A percentile compares a stretch with the other conserved stretches of the same genome.
phyloP scores from a whole-genome alignment of 2,888 invertebrate species.

The Cryptus armator region DNA sequence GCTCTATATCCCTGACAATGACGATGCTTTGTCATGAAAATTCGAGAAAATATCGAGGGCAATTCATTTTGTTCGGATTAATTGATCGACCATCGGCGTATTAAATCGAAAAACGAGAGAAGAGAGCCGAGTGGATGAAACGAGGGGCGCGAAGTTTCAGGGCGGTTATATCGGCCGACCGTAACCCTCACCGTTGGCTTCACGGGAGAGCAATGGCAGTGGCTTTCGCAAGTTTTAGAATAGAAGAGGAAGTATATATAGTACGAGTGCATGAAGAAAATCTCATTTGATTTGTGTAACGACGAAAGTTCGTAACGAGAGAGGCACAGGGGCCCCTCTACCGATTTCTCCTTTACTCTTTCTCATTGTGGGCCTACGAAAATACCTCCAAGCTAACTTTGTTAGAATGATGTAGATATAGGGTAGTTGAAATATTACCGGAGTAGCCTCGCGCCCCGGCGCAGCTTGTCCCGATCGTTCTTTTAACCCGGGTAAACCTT shows the following conservation, averaged over 20 bases:
- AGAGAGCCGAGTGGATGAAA: too few relatives aligned
- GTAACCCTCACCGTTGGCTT: too few relatives aligned
- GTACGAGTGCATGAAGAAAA: neutral
- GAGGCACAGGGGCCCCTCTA: slow-evolving; percentile 6
- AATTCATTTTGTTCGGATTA: too few relatives aligned
- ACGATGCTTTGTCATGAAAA: too few relatives aligned
- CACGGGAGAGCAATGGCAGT: too few relatives aligned
- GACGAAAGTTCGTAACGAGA: slow-evolving; percentile 60
- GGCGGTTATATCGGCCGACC: too few relatives aligned
- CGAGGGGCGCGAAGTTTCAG: too few relatives aligned
- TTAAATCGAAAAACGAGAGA: too few relatives aligned
- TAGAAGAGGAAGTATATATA: neutral
- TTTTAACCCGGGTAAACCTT: slow-evolving; percentile 4
- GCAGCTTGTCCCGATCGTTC: neutral
- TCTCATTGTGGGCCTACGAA: slow-evolving; percentile 70
- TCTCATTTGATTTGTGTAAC: slow-evolving; percentile 66
- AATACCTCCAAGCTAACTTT: slow-evolving; percentile 29
- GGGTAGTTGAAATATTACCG: slow-evolving; percentile 22
- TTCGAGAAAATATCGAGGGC: too few relatives aligned
- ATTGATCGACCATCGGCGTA: too few relatives aligned
- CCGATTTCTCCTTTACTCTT: slow-evolving; percentile 38
- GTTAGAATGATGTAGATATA: neutral
- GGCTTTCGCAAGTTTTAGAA: neutral
- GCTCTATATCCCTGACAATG: too few relatives aligned
- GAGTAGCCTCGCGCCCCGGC: neutral